These are phyloP conservation scores for Phragmatobia fuliginosa DNA, from an alignment of 2,888 invertebrate genomes.

Conservation along the genomic window DNA sequence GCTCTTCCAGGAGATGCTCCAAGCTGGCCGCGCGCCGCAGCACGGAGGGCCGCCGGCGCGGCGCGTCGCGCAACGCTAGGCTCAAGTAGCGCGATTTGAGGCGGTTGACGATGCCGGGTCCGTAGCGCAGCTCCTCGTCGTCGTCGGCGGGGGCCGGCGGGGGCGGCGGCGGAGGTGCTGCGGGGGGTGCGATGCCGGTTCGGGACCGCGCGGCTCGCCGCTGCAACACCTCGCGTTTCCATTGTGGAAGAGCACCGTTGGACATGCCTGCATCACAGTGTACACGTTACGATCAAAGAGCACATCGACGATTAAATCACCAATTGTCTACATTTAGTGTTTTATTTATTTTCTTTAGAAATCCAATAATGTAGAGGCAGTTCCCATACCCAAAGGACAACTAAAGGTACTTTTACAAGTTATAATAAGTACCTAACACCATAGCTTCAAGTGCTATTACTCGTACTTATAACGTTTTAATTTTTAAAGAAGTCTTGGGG, in stretches of 20 bases:
- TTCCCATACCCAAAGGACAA: neutral
- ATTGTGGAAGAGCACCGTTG: conserved; percentile 89
- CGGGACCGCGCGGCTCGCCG: conserved; percentile 86
- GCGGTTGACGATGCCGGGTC: conserved; percentile 96
- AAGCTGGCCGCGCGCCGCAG: conserved; percentile 94
- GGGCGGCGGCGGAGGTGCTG: conserved; percentile 66
- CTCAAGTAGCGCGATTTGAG: conserved; percentile 95
- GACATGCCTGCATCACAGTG: conserved; percentile 69
- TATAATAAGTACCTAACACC: neutral
- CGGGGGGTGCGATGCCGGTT: conserved; percentile 57
- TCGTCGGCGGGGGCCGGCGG: conserved; percentile 69
- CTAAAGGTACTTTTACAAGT: neutral
- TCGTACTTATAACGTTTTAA: no score
- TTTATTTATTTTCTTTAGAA: neutral
- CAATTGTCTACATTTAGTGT: neutral
- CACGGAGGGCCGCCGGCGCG: conserved; percentile 89
- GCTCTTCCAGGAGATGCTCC: conserved; percentile 93
- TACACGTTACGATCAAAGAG: conserved; percentile 1
- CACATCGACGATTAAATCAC: neutral
- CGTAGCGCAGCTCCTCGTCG: conserved; percentile 94
- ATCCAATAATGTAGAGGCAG: neutral
- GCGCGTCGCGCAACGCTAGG: conserved; percentile 92
- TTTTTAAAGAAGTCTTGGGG: neutral
- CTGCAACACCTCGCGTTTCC: conserved; percentile 94
- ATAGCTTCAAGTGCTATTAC: neutral